phyloP scores from a whole-genome alignment of 2,797 vertebrate genomes.

The Mormyrops boulengeri region DNA sequence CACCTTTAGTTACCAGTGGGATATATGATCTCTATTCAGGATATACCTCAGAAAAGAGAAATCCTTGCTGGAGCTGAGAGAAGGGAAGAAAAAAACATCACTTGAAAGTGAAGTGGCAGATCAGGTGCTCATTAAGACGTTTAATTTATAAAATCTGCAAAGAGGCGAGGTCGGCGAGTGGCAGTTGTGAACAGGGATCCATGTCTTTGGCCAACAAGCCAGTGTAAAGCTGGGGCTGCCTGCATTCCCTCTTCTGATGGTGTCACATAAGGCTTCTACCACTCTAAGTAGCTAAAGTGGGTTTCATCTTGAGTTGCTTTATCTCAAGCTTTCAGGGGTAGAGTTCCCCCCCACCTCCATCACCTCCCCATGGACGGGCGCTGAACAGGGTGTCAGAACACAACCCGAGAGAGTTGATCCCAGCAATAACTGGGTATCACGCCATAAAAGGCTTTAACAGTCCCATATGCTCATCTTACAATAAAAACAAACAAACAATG shows the following conservation, averaged over 20 bases:
- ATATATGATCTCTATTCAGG: background rate
- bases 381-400: conserved; percentile 22
- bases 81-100: background rate
- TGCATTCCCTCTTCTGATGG: background rate
- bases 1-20: background rate
- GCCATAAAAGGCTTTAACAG: conserved; percentile 23
- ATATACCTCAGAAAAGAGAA: background rate
- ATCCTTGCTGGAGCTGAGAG: background rate
- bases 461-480: conserved; percentile 25
- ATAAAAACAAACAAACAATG: conserved; percentile 35
- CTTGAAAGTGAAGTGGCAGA: background rate
- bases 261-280: background rate
- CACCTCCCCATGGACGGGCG: conserved; percentile 8
- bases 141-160: background rate
- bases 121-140: background rate
- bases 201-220: background rate
- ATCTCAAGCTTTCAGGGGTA: conserved; percentile 27
- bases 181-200: conserved; percentile 1
- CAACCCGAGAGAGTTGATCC: conserved; percentile 11
- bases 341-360: background rate
- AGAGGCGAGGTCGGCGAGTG: background rate
- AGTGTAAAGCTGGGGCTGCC: background rate
- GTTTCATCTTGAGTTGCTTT: conserved; percentile 30
- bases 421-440: conserved; percentile 27
- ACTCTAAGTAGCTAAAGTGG: conserved; percentile 21